These are phyloP conservation scores for Ochropleura leucogaster DNA, from an alignment of 2,888 invertebrate species.

Conservation along the genomic window DNA sequence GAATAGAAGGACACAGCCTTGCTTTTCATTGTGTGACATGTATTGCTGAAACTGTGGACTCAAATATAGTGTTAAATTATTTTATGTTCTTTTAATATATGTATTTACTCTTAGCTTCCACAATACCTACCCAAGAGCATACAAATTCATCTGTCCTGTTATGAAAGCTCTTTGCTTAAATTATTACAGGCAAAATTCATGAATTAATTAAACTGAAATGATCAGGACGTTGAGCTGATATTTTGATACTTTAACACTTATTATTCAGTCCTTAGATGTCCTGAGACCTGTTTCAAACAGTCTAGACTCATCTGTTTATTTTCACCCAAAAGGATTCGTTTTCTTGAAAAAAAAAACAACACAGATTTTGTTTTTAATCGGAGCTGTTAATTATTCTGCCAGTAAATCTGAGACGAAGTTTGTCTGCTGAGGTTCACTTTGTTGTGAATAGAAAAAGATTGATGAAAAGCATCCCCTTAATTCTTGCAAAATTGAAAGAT, in stretches of 20 bases:
- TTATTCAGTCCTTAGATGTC: neutral
- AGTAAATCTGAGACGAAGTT: slow-evolving; percentile 24
- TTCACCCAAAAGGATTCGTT: slow-evolving; percentile 21
- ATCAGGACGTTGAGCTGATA: neutral
- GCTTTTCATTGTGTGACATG: too few species aligned
- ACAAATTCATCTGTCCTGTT: neutral
- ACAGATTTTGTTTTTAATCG: slow-evolving; percentile 31
- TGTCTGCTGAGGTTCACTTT: slow-evolving; percentile 12
- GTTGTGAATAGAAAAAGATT: slow-evolving; percentile 6
- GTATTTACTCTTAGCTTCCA: too few species aligned
- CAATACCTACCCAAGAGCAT: neutral
- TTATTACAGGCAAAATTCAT: neutral
- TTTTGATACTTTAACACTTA: neutral
- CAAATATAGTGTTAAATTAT: too few species aligned
- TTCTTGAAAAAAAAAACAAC: slow-evolving; percentile 12
- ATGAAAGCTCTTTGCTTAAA: neutral
- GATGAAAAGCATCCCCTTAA: neutral
- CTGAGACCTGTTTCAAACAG: slow-evolving; percentile 8
- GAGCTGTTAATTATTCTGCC: slow-evolving; percentile 27
- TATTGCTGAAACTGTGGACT: too few species aligned
- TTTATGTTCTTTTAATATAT: too few species aligned
- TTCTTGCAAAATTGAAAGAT: neutral
- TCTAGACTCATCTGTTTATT: slow-evolving; percentile 41
- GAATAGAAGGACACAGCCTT: too few species aligned
- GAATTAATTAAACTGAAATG: neutral